Conservation (phyloP, 1,140 invertebrate species). For the Triops cancriformis region DNA sequence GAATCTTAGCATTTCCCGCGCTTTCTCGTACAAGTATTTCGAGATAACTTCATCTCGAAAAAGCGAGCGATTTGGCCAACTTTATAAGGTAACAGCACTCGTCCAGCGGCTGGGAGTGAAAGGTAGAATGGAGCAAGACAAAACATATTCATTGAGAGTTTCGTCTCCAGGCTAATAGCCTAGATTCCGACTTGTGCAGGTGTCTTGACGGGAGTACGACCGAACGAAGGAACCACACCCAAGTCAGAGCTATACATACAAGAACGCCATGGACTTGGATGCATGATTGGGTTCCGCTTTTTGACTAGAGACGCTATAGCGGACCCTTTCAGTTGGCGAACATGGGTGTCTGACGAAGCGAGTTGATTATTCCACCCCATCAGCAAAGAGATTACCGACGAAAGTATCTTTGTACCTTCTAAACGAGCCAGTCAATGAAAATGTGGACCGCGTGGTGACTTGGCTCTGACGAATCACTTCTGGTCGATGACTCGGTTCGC, state of each 20-base stretch:
- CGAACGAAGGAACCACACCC: not conserved
- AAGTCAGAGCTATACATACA: not conserved
- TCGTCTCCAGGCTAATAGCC: slow-evolving; percentile 12
- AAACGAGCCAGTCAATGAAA: not conserved
- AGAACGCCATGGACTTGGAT: too few relatives aligned
- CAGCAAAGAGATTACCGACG: not conserved
- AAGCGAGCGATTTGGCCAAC: too few relatives aligned
- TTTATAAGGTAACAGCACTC: not conserved
- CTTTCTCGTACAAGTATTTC: not conserved
- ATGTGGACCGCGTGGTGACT: not conserved
- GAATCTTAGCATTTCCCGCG: not conserved
- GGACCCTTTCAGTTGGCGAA: not conserved
- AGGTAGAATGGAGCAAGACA: slow-evolving; percentile 9
- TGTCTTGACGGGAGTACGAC: not conserved
- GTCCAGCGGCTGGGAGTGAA: not conserved
- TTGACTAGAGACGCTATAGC: not conserved
- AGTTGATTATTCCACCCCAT: too few relatives aligned
- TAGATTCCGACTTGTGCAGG: not conserved
- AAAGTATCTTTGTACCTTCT: not conserved
- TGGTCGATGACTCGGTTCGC: slow-evolving; percentile 1
- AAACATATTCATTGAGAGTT: slow-evolving; percentile 12
- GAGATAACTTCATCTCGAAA: too few relatives aligned
- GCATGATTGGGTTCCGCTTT: not conserved
- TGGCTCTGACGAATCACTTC: not conserved
- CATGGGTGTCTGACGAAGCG: too few relatives aligned